Evolutionary conservation across 1,140 invertebrate species (phyloP).

Genomic region (Heliconius eleuchia): DNA sequence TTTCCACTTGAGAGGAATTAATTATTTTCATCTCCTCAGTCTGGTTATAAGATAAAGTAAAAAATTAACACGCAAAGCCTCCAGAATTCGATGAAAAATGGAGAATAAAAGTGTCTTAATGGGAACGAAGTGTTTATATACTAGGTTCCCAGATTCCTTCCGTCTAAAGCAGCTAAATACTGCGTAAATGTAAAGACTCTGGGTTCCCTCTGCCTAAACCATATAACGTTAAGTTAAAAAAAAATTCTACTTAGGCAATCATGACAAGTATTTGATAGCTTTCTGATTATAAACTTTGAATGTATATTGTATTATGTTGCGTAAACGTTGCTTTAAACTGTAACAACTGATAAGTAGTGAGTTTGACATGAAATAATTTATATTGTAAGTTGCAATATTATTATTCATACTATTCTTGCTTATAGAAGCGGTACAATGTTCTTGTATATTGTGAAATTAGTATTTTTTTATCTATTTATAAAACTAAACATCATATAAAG

Average conservation of each 20-base stretch:
- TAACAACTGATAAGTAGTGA: background rate
- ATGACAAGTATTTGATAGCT: background rate
- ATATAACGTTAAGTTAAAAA: background rate
- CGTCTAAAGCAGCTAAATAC: no score
- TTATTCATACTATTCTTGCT: background rate
- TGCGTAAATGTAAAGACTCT: background rate
- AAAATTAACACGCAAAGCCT: no score
- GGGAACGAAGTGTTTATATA: no score
- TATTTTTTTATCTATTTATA: no score
- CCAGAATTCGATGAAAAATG: no score
- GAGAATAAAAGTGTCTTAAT: no score
- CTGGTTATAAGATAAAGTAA: no score
- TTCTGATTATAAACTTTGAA: conserved; percentile 1
- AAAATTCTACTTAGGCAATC: background rate
- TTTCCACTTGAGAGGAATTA: no score
- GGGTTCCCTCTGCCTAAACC: no score
- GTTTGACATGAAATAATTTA: conserved; percentile 4
- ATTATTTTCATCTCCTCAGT: no score
- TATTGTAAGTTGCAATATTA: background rate
- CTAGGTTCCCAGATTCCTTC: no score
- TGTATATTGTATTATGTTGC: background rate
- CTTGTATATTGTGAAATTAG: background rate
- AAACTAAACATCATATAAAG: no score
- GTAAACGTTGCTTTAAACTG: conserved; percentile 7
- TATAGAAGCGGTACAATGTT: background rate